These are phyloP conservation scores for Nannoperca australis DNA, from an alignment of 2,797 vertebrate species.

Conservation along the genomic window DNA sequence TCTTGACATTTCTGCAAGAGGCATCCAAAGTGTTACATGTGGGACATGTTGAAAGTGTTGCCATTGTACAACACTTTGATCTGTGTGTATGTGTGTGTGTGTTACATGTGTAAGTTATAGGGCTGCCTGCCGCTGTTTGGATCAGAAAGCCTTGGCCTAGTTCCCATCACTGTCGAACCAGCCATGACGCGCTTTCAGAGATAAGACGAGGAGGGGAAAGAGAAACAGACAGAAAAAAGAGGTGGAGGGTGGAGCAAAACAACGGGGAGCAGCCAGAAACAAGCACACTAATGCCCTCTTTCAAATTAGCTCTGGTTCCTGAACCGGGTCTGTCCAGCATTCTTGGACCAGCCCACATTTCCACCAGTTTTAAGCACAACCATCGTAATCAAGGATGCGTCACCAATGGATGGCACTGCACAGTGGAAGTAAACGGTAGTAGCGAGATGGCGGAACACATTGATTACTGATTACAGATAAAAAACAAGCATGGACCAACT, in stretches of 20 bases:
- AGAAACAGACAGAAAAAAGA: not conserved
- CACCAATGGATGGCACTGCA: too few species aligned
- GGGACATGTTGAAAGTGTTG: not conserved
- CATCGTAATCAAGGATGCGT: too few species aligned
- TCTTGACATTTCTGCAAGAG: conserved; percentile 1
- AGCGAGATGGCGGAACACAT: too few species aligned
- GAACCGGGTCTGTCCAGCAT: too few species aligned
- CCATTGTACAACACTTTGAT: conserved; percentile 13
- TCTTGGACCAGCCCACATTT: too few species aligned
- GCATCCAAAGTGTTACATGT: not conserved
- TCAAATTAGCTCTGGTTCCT: too few species aligned
- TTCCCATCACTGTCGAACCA: conserved; percentile 48
- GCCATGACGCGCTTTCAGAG: conserved; percentile 29
- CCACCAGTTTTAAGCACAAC: too few species aligned
- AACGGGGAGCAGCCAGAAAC: not conserved
- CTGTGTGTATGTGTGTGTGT: not conserved
- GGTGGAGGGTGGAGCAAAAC: not conserved
- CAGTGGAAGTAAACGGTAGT: too few species aligned
- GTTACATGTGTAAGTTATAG: conserved; percentile 18
- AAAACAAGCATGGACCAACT: too few species aligned
- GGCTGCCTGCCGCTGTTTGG: conserved; percentile 24
- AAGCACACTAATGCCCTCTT: too few species aligned
- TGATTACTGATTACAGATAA: too few species aligned
- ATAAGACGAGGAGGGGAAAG: conserved; percentile 19
- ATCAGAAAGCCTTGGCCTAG: conserved; percentile 34